A percentile compares a stretch with the other conserved stretches of the same genome.
These are phyloP conservation scores for Lepidostoma basale DNA, from an alignment of 1,140 invertebrate species.

Conservation along the genomic window DNA sequence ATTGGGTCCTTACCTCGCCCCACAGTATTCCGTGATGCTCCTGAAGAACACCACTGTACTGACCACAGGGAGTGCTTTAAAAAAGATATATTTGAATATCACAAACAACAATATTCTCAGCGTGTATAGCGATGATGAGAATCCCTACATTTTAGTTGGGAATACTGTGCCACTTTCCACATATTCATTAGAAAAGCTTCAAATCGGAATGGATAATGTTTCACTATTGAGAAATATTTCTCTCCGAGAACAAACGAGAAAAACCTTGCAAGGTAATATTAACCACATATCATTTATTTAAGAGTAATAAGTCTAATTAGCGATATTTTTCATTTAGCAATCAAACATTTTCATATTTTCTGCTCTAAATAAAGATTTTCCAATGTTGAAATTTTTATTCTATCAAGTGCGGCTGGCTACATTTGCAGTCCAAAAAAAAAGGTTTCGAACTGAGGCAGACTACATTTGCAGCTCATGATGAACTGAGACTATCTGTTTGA, in stretches of 20 bases:
- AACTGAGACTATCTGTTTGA: too few relatives aligned
- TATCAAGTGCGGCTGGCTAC: neutral
- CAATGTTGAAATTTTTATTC: neutral
- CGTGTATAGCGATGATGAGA: conserved; percentile 38
- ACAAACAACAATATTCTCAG: conserved; percentile 39
- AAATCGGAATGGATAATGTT: neutral
- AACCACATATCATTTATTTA: neutral
- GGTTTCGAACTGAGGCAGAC: too few relatives aligned
- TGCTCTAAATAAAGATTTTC: neutral
- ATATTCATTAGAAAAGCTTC: conserved; percentile 15
- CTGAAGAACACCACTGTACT: conserved; percentile 36
- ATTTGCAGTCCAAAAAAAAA: too few relatives aligned
- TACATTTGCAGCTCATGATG: too few relatives aligned
- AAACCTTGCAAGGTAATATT: neutral
- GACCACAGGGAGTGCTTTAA: conserved; percentile 28
- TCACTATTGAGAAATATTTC: conserved; percentile 22
- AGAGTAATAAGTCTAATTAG: neutral
- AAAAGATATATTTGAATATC: conserved; percentile 43
- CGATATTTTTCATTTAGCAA: neutral
- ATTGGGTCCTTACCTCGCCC: conserved; percentile 31
- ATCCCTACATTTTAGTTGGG: conserved; percentile 12
- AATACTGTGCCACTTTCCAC: neutral
- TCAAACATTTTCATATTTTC: neutral
- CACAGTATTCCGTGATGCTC: conserved; percentile 38
- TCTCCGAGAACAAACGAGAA: neutral